Conservation (phyloP, 2,888 invertebrate genomes). For the Tenthredo distinguenda region DNA sequence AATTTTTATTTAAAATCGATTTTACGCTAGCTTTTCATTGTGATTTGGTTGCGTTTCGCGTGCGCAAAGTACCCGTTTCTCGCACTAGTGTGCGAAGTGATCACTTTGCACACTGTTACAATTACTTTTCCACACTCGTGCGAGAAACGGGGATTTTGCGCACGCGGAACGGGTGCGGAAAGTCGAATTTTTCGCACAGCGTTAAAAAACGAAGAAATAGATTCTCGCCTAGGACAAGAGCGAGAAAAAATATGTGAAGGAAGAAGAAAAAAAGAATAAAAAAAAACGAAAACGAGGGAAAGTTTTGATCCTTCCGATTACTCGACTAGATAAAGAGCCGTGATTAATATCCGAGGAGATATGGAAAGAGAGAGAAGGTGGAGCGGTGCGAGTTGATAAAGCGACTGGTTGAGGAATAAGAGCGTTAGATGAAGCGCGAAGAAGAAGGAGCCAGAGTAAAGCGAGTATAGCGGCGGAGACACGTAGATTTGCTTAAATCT, state of each 20-base stretch:
- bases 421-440: constrained; percentile 32
- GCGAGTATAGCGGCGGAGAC: background rate
- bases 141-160: no score
- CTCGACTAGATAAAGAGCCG: constrained; percentile 4
- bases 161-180: no score
- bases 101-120: no score
- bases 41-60: no score
- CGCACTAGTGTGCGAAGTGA: no score
- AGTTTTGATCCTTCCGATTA: background rate
- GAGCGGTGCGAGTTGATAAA: constrained; percentile 17
- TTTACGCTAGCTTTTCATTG: background rate
- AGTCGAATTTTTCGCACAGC: no score
- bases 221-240: background rate
- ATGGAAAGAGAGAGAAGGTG: background rate
- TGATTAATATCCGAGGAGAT: constrained; percentile 32
- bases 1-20: background rate
- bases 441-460: background rate
- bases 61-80: no score
- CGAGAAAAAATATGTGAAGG: background rate
- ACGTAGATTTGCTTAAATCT: constrained; percentile 50
- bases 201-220: background rate
- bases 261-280: background rate
- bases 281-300: background rate
- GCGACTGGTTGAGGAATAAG: background rate
- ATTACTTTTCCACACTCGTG: no score